Conservation (phyloP, 1,140 invertebrate species). For the Drosophila ficusphila region DNA sequence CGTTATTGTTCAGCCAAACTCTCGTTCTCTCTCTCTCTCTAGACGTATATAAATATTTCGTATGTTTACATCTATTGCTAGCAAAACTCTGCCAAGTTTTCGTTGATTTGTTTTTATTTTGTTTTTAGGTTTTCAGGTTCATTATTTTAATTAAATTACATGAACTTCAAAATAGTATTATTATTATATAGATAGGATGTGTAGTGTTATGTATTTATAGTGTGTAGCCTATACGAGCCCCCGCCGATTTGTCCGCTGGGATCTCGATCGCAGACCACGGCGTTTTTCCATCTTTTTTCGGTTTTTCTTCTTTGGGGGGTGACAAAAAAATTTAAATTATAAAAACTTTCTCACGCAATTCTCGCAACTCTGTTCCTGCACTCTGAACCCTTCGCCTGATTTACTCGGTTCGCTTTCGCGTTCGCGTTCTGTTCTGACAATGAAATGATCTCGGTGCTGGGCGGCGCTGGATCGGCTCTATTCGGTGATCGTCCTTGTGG, state of each 20-base stretch:
- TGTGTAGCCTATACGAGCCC: slow-evolving; percentile 76
- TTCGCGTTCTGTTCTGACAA: slow-evolving; percentile 5
- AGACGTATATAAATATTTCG: slow-evolving; percentile 10
- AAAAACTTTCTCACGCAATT: slow-evolving; percentile 68
- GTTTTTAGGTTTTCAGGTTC: slow-evolving; percentile 72
- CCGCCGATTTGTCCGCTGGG: slow-evolving; percentile 47
- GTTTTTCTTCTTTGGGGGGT: too few relatives aligned
- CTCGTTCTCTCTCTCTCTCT: slow-evolving; percentile 41
- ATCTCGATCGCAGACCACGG: slow-evolving; percentile 26
- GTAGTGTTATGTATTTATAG: slow-evolving; percentile 79
- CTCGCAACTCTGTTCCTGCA: slow-evolving; percentile 17
- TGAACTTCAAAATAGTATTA: slow-evolving; percentile 82
- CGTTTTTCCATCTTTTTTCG: too few relatives aligned
- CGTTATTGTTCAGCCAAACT: slow-evolving; percentile 62
- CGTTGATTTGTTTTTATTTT: slow-evolving; percentile 51
- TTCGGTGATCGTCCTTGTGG: slow-evolving; percentile 84
- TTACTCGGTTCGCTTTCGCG: slow-evolving; percentile 2
- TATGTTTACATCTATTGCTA: slow-evolving; percentile 30
- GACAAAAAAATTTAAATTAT: slow-evolving; percentile 80
- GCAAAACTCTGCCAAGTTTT: slow-evolving; percentile 53
- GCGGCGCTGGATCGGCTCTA: slow-evolving; percentile 52
- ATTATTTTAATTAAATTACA: slow-evolving; percentile 83
- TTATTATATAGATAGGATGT: slow-evolving; percentile 82
- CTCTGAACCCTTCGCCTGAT: slow-evolving; percentile 23
- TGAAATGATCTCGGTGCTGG: slow-evolving; percentile 53